Evolutionary conservation across 2,113 vertebrate genomes (phyloP).

Genomic region (Perca flavescens): DNA sequence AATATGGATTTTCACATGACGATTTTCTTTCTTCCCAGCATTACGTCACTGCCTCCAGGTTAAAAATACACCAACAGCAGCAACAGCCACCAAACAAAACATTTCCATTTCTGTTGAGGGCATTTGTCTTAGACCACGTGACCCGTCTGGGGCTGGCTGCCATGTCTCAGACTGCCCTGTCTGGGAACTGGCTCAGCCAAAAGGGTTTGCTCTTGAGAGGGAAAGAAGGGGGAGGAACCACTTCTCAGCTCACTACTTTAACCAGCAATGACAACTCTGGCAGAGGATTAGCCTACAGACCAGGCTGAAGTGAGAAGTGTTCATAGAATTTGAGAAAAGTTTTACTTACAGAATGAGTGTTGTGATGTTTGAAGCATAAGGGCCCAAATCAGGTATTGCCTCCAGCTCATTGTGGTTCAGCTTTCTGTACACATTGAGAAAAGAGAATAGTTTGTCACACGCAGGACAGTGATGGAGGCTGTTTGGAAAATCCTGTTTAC

Average conservation of each 20-base stretch:
- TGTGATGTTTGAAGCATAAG: conserved; percentile 88
- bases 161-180: conserved; percentile 65
- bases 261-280: conserved; percentile 53
- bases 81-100: conserved; percentile 46
- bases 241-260: conserved; percentile 36
- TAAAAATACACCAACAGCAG: conserved; percentile 68
- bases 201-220: conserved; percentile 40
- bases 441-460: conserved; percentile 8
- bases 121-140: conserved; percentile 70
- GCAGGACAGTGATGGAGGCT: background rate
- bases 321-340: background rate
- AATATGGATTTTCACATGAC: conserved; percentile 39
- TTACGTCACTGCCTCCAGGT: conserved; percentile 45
- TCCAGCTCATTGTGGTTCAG: conserved; percentile 93
- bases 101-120: conserved; percentile 68
- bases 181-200: conserved; percentile 69
- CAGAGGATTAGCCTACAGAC: conserved; percentile 12
- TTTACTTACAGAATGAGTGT: conserved; percentile 93
- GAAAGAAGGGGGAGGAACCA: conserved; percentile 28
- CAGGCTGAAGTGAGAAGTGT: conserved; percentile 9
- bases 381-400: conserved; percentile 89
- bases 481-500: conserved; percentile 34
- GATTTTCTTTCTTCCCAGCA: conserved; percentile 27
- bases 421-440: conserved; percentile 83
- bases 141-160: conserved; percentile 67